Evolutionary conservation across 1,140 invertebrate species (phyloP).

Genomic region (Oedothorax gibbosus): DNA sequence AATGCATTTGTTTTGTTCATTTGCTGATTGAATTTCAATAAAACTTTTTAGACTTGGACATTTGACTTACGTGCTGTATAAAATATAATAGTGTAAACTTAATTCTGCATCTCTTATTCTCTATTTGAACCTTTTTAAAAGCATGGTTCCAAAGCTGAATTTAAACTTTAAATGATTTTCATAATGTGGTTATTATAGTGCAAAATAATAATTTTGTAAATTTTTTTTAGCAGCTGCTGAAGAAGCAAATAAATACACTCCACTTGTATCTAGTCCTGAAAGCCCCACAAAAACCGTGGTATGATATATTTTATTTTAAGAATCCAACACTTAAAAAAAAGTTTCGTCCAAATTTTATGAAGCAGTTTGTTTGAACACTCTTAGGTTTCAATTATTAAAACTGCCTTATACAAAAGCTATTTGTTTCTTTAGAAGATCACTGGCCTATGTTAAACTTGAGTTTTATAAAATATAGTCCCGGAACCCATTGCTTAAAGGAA

Average conservation of each 20-base stretch:
- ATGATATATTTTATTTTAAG: neutral
- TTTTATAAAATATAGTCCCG: too few relatives aligned
- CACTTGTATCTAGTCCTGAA: constrained; percentile 58
- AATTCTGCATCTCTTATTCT: too few relatives aligned
- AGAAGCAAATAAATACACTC: constrained; percentile 40
- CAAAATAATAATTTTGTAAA: neutral
- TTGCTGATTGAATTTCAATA: too few relatives aligned
- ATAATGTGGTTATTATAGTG: neutral
- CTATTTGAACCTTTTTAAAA: neutral
- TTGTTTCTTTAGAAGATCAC: too few relatives aligned
- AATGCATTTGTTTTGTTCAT: too few relatives aligned
- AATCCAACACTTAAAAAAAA: neutral
- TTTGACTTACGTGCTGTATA: too few relatives aligned
- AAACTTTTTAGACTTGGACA: too few relatives aligned
- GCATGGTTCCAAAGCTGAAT: neutral
- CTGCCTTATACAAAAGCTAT: too few relatives aligned
- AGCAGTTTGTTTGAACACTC: neutral
- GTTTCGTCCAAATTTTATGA: neutral
- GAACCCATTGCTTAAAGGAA: too few relatives aligned
- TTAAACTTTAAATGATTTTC: neutral
- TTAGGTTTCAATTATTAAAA: too few relatives aligned
- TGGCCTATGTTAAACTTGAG: too few relatives aligned
- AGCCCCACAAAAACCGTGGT: constrained; percentile 53
- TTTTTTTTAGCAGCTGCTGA: constrained; percentile 40
- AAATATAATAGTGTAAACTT: too few relatives aligned